phyloP scores from a whole-genome alignment of 2,888 invertebrate genomes.

The Drosophila buzzatii region DNA sequence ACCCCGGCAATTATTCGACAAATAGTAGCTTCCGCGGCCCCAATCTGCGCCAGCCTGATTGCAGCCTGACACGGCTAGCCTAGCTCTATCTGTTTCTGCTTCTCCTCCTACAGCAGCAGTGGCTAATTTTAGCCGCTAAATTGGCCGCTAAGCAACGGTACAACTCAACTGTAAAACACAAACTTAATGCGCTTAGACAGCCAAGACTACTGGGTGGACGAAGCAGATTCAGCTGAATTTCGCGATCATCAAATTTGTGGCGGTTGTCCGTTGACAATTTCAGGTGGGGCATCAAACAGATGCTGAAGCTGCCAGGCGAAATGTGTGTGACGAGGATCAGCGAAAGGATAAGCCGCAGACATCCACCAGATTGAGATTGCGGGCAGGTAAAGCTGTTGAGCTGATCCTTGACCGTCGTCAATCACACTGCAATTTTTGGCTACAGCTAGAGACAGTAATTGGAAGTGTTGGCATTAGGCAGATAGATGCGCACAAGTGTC shows the following conservation, averaged over 20 bases:
- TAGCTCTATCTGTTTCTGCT: not conserved
- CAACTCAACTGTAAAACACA: constrained; percentile 64
- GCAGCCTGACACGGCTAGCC: constrained; percentile 54
- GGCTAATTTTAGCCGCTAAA: constrained; percentile 21
- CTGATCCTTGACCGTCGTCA: constrained; percentile 67
- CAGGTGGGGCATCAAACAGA: constrained; percentile 32
- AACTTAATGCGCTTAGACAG: constrained; percentile 66
- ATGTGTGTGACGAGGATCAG: constrained; percentile 76
- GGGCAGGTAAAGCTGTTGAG: constrained; percentile 7
- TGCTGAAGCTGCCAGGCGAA: constrained; percentile 50
- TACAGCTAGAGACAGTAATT: constrained; percentile 19
- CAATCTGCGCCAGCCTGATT: constrained; percentile 52
- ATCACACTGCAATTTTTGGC: constrained; percentile 51
- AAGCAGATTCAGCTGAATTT: constrained; percentile 27
- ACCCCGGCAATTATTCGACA: constrained; percentile 66
- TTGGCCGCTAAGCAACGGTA: constrained; percentile 70
- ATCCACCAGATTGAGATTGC: constrained; percentile 18
- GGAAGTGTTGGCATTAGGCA: constrained; percentile 6
- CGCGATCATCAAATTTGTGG: constrained; percentile 28
- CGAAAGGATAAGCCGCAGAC: constrained; percentile 40
- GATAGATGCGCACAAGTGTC: constrained; percentile 71
- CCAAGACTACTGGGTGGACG: constrained; percentile 62
- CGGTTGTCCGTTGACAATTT: constrained; percentile 41
- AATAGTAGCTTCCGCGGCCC: constrained; percentile 78
- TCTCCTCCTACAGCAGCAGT: constrained; percentile 11